phyloP scores from a whole-genome alignment of 2,888 invertebrate genomes.

The Rutpela maculata region DNA sequence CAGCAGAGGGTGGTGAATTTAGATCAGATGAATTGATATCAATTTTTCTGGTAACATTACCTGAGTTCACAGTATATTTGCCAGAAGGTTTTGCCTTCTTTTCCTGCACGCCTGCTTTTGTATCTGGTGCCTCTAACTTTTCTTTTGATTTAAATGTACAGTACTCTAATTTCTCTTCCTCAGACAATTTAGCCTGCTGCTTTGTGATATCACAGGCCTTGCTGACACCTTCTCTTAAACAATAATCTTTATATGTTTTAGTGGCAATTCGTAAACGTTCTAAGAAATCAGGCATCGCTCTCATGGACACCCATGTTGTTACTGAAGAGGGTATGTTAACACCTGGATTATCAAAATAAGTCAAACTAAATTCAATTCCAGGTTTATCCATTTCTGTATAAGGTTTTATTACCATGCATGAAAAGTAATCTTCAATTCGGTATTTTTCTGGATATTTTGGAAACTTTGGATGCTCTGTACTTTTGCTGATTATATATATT shows the following conservation, averaged over 20 bases:
- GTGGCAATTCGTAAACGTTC: constrained; percentile 83
- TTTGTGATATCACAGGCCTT: constrained; percentile 58
- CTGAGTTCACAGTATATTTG: constrained; percentile 32
- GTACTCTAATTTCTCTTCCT: constrained; percentile 59
- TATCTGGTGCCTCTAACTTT: constrained; percentile 59
- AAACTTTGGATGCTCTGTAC: constrained; percentile 82
- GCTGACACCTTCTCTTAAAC: constrained; percentile 63
- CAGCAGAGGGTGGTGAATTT: constrained; percentile 61
- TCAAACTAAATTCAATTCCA: constrained; percentile 88
- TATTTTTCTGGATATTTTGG: constrained; percentile 82
- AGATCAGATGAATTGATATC: constrained; percentile 50
- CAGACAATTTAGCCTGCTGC: constrained; percentile 53
- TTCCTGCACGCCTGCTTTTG: constrained; percentile 19
- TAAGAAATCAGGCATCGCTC: constrained; percentile 87
- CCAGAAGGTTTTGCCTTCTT: constrained; percentile 33
- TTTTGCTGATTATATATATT: constrained; percentile 81
- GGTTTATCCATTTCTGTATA: constrained; percentile 77
- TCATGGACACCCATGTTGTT: constrained; percentile 84
- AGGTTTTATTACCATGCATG: constrained; percentile 89
- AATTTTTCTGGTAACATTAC: constrained; percentile 46
- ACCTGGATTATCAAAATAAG: constrained; percentile 93
- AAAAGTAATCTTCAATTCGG: constrained; percentile 89
- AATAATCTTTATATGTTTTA: constrained; percentile 77
- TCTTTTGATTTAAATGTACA: constrained; percentile 54
- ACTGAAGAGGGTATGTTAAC: constrained; percentile 84